Percentiles rank a stretch among this genome's conserved stretches.
Evolutionary conservation across 1,140 invertebrate species (phyloP).

Genomic region (Ectropis grisescens): DNA sequence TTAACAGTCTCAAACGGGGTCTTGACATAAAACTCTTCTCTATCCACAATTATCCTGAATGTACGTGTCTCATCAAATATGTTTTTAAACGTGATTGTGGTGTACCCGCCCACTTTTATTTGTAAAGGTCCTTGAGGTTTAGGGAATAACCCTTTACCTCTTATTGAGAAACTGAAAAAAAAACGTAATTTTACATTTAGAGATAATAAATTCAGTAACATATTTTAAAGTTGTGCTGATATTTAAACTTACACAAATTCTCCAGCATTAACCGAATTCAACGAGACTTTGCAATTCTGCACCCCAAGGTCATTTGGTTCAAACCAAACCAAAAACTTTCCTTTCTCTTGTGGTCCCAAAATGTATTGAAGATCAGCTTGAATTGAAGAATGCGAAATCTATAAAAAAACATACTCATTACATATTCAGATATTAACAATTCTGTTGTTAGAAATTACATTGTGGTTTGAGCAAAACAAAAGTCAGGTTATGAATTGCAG

Average conservation of each 20-base stretch:
- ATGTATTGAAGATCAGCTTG: constrained; percentile 32
- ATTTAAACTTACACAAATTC: constrained; percentile 43
- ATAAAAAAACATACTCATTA: constrained; percentile 1
- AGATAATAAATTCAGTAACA: neutral
- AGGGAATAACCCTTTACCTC: constrained; percentile 31
- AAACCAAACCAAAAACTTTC: constrained; percentile 46
- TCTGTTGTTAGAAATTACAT: too few relatives aligned
- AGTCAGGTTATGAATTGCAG: too few relatives aligned
- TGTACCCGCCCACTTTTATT: constrained; percentile 31
- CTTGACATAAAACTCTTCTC: constrained; percentile 46
- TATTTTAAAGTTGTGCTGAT: neutral
- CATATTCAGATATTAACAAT: neutral
- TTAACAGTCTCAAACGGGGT: constrained; percentile 31
- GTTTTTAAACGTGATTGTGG: constrained; percentile 43
- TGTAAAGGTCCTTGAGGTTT: constrained; percentile 46
- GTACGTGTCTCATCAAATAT: constrained; percentile 36
- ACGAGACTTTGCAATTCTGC: constrained; percentile 37
- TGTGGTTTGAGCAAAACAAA: too few relatives aligned
- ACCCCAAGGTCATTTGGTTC: constrained; percentile 43
- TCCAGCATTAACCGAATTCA: constrained; percentile 37
- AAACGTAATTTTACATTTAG: neutral
- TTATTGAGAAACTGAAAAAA: constrained; percentile 2
- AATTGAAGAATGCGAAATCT: constrained; percentile 47
- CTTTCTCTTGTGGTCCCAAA: constrained; percentile 39
- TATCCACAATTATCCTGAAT: constrained; percentile 41